Conservation (phyloP, 2,888 invertebrate species). For the Pristionchus maxplancki region DNA sequence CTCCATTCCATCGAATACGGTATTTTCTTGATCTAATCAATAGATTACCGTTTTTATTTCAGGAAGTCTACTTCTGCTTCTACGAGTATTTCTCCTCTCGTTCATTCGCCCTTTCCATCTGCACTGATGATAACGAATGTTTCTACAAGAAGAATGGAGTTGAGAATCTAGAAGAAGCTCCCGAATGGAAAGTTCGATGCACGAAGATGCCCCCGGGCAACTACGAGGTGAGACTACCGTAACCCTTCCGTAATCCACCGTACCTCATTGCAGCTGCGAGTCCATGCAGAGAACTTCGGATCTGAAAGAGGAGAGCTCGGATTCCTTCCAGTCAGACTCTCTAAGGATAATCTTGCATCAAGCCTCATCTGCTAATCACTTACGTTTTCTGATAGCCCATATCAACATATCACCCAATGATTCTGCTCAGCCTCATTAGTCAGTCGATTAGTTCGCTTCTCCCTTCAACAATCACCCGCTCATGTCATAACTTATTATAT, state of each 20-base stretch:
- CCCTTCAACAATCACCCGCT: not conserved
- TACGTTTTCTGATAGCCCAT: not conserved
- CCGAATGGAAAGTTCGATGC: constrained; percentile 69
- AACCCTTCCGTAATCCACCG: not conserved
- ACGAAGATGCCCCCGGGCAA: constrained; percentile 66
- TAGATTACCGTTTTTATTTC: not conserved
- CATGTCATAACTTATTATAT: constrained; percentile 51
- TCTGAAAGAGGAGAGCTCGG: constrained; percentile 71
- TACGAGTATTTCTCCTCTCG: constrained; percentile 69
- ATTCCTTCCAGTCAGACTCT: constrained; percentile 67
- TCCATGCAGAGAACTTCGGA: constrained; percentile 68
- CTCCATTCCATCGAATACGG: constrained; percentile 30
- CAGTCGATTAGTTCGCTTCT: constrained; percentile 26
- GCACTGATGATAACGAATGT: constrained; percentile 69
- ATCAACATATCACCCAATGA: not conserved
- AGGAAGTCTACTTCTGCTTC: constrained; percentile 71
- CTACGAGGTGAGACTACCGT: constrained; percentile 60
- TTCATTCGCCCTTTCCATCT: constrained; percentile 63
- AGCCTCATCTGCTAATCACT: constrained; percentile 49
- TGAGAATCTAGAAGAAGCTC: constrained; percentile 59
- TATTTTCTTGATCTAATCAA: not conserved
- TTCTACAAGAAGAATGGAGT: constrained; percentile 66
- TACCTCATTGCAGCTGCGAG: constrained; percentile 62
- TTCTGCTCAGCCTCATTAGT: not conserved
- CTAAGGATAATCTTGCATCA: constrained; percentile 50